Conservation (phyloP, 2,113 vertebrate genomes). For the Gasterosteus aculeatus region DNA sequence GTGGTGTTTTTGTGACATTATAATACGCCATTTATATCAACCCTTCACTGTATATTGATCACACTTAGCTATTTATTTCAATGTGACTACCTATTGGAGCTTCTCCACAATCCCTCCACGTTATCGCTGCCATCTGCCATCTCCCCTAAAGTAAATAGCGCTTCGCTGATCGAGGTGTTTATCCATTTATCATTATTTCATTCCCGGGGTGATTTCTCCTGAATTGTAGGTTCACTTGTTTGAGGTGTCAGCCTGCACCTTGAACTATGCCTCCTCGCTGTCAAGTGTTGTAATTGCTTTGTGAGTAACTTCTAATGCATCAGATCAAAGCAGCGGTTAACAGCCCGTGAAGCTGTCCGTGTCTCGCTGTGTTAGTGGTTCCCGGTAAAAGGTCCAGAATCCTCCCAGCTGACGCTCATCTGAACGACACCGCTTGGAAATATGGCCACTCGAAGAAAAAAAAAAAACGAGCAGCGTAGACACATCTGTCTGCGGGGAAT, state of each 20-base stretch:
- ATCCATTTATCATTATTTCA: not conserved
- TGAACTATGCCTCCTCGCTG: constrained; percentile 20
- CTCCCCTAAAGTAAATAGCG: not conserved
- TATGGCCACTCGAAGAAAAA: constrained; percentile 5
- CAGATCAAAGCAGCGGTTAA: constrained; percentile 37
- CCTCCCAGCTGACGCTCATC: constrained; percentile 38
- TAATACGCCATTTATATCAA: too few species aligned
- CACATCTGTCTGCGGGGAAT: constrained; percentile 30
- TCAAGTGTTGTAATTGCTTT: constrained; percentile 16
- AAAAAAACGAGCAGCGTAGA: constrained; percentile 31
- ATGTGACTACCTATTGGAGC: not conserved
- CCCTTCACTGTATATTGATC: not conserved
- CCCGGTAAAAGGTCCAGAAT: constrained; percentile 29
- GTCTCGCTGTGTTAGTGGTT: constrained; percentile 5
- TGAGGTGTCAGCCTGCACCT: constrained; percentile 24
- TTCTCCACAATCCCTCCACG: not conserved
- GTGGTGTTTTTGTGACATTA: too few species aligned
- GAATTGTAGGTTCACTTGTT: constrained; percentile 17
- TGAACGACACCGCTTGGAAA: constrained; percentile 33
- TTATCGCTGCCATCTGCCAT: not conserved
- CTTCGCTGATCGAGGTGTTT: not conserved
- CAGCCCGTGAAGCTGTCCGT: not conserved
- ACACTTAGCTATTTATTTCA: not conserved
- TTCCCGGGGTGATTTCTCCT: constrained; percentile 10
- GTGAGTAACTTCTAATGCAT: constrained; percentile 6